Base-by-base conservation (phyloP, 2,113 vertebrate genomes). In the Podocnemis expansa region DNA sequence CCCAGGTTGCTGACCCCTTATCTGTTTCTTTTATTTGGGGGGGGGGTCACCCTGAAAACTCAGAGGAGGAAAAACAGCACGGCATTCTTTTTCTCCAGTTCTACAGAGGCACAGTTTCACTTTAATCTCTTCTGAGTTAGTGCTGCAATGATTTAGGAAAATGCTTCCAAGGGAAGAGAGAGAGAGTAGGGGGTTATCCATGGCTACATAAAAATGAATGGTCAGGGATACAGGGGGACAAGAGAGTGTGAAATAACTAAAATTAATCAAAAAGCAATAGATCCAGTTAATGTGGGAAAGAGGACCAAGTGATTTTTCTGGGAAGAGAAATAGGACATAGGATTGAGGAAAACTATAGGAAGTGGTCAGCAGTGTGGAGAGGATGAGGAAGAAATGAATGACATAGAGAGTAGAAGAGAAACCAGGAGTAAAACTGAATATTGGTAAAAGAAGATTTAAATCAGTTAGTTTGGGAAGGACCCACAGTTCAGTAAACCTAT, bases 161-260 rank as follows among this genome's bases (percentile, higher is more conserved):
- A 95, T 97, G 91, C 94, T 98, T 97, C 98, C 97, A 98, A 97
- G 97, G 97, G 96, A 43, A 91, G 41, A 17, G 94, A 17, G 94
- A 89, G 87, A 90, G 78, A 58, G 22, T 51, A 96, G 94, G 83
- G 75, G 55, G 96, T 82, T 97, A 97, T 96, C 97, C 94, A 94
- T 92, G 97, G 96, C 95, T 95, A 85, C 94, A 96, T 96, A n/a
- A 98, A 98, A 98, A 96, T 97, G 97, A 97, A 96, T 86, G 96
- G 96, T 98, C 98, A 98, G 98, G 98, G 97, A 95, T 93, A 98
- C 82, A 96, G 0, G 97, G 94, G 84, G 97, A 98, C 97, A 97
- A 98, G 98, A 98, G 97, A 95, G 96, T 98, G 96, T 54, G 76
- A 95, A 80, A 97, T 96, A 95, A 93, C 94, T 97, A 97, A 97